Evolutionary conservation across 2,113 vertebrate genomes (phyloP).

Genomic region (Sapajus apella): DNA sequence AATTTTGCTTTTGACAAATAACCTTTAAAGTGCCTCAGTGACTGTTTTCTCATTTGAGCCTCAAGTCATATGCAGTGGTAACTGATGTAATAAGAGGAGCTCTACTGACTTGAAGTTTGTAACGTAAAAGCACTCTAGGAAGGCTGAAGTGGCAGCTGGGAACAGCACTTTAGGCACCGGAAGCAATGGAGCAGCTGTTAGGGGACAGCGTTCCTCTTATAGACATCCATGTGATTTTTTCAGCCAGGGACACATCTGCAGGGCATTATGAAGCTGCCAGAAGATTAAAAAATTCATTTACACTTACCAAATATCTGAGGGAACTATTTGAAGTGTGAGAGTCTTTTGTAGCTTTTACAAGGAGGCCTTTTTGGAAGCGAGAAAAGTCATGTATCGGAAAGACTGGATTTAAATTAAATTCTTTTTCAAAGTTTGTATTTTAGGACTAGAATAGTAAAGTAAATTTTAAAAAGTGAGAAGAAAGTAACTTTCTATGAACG

Average conservation of each 20-base stretch:
- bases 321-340: conserved; percentile 61
- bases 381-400: conserved; percentile 47
- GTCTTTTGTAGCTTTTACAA: conserved; percentile 57
- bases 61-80: neutral
- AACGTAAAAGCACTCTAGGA: conserved; percentile 45
- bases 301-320: conserved; percentile 62
- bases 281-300: conserved; percentile 74
- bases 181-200: conserved; percentile 42
- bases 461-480: conserved; percentile 13
- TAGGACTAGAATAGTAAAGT: neutral
- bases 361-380: conserved; percentile 36
- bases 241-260: conserved; percentile 47
- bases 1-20: neutral
- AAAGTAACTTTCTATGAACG: neutral
- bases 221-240: conserved; percentile 28
- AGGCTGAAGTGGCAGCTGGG: conserved; percentile 52
- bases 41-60: conserved; percentile 31
- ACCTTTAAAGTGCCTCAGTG: neutral
- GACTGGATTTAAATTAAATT: conserved; percentile 45
- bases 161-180: neutral
- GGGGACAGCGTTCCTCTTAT: conserved; percentile 34
- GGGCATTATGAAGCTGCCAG: conserved; percentile 58
- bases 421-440: neutral
- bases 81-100: neutral
- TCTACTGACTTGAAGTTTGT: conserved; percentile 34